Evolutionary conservation across 2,888 invertebrate genomes (phyloP).

Genomic region (Muschampia staudingeri): DNA sequence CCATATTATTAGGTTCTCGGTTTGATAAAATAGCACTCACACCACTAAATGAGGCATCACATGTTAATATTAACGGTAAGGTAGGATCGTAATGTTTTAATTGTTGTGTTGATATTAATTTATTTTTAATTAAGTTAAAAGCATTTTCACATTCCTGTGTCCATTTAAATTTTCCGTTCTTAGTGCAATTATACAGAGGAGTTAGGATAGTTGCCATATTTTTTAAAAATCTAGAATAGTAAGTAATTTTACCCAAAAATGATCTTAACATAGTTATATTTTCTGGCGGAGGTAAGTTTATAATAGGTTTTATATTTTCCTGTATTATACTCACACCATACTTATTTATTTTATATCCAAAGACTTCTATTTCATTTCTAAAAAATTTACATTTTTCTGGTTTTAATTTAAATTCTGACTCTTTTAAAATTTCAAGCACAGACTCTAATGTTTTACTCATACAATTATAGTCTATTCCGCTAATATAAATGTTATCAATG

Average conservation of each 20-base stretch:
- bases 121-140: neutral
- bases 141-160: neutral
- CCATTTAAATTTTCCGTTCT: neutral
- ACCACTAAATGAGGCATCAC: neutral
- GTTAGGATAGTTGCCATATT: neutral
- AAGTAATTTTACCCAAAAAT: neutral
- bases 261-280: neutral
- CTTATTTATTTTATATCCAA: neutral
- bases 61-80: neutral
- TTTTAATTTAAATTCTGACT: neutral
- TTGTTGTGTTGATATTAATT: neutral
- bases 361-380: neutral
- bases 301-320: neutral
- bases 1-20: neutral
- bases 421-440: neutral
- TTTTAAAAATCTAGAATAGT: constrained; percentile 1
- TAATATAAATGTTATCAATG: neutral
- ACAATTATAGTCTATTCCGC: neutral
- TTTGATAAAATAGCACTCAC: neutral
- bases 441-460: neutral
- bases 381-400: neutral
- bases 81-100: neutral
- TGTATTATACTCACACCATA: neutral
- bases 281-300: neutral
- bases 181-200: neutral